Evolutionary conservation across 37 sponge, comb jelly and placozoan species (phyloP).

Genomic region (Petrosia ficiformis): DNA sequence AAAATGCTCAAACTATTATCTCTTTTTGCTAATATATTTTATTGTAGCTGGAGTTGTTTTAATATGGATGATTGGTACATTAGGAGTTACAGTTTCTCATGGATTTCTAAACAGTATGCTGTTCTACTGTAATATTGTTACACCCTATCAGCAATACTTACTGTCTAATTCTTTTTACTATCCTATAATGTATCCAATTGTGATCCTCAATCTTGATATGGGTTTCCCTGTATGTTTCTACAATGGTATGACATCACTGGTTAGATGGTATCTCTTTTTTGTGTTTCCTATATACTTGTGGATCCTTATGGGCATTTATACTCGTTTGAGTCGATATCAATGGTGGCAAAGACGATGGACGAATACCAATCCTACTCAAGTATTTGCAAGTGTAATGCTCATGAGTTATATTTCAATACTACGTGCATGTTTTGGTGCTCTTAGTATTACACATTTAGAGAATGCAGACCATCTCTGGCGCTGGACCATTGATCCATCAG

Average conservation of each 20-base stretch:
- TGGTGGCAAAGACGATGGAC: background rate
- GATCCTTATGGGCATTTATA: constrained; percentile 22
- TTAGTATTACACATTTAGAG: background rate
- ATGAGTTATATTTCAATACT: background rate
- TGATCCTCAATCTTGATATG: constrained; percentile 20
- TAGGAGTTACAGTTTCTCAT: constrained; percentile 30
- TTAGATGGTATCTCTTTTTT: constrained; percentile 4
- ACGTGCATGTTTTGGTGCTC: background rate
- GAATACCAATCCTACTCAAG: background rate
- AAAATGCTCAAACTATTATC: constrained; percentile 15
- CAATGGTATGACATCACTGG: constrained; percentile 43
- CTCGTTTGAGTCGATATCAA: background rate
- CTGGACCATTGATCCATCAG: constrained; percentile 39
- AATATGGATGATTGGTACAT: background rate
- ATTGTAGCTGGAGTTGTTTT: constrained; percentile 21
- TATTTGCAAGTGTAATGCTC: constrained; percentile 3
- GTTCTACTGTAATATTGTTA: constrained; percentile 33
- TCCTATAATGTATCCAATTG: background rate
- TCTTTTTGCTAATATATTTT: constrained; percentile 16
- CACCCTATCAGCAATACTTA: constrained; percentile 10
- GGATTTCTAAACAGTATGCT: constrained; percentile 47
- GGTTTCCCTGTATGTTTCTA: constrained; percentile 54
- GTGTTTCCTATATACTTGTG: constrained; percentile 52
- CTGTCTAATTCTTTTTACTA: background rate
- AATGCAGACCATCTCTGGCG: background rate